Conservation (phyloP, 2,113 vertebrate genomes). For the Cinclus mexicanus region DNA sequence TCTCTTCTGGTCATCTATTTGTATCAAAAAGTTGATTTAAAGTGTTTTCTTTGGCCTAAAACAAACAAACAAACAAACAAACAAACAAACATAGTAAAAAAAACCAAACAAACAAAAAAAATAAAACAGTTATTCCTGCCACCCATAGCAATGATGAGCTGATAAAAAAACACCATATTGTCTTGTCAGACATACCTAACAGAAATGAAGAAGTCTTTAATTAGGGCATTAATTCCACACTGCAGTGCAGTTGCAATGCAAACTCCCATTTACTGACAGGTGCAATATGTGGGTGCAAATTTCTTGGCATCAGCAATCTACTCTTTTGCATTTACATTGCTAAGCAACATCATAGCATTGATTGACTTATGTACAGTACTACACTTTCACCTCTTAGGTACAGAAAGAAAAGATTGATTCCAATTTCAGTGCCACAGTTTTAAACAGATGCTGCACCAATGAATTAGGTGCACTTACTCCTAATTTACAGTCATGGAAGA, state of each 20-base stretch:
- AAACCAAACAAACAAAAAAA: too few relatives aligned
- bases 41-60: background rate
- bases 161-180: background rate
- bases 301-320: slow-evolving; percentile 27
- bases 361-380: slow-evolving; percentile 15
- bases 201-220: slow-evolving; percentile 29
- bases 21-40: background rate
- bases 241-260: background rate
- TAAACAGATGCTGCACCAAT: background rate
- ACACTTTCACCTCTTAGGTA: slow-evolving; percentile 34
- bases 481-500: slow-evolving; percentile 37
- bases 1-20: background rate
- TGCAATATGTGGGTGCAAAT: slow-evolving; percentile 14
- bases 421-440: background rate
- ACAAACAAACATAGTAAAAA: background rate
- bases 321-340: slow-evolving; percentile 25
- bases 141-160: background rate
- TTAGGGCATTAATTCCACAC: slow-evolving; percentile 32
- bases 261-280: background rate
- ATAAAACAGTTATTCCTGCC: background rate
- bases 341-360: slow-evolving; percentile 40
- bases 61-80: background rate
- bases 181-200: background rate
- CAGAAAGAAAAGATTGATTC: slow-evolving; percentile 25
- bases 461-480: slow-evolving; percentile 40